phyloP scores from a whole-genome alignment of 2,113 vertebrate genomes.

The Ceyx cyanopectus region DNA sequence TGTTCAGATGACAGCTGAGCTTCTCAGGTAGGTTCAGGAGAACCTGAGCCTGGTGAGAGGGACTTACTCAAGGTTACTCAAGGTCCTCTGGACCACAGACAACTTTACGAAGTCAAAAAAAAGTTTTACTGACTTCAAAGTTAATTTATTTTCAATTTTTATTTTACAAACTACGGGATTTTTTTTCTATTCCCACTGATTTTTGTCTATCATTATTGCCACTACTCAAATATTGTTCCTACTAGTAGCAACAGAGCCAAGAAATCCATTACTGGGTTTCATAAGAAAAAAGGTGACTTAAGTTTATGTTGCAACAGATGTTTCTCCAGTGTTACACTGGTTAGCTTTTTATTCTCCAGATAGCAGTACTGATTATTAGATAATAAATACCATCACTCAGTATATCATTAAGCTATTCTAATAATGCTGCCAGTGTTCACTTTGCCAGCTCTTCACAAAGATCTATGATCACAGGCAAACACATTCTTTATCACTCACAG shows the following conservation, averaged over 20 bases:
- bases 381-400: not conserved
- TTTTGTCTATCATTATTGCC: not conserved
- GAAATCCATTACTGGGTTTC: not conserved
- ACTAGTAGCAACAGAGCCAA: rapidly evolving
- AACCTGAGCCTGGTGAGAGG: not conserved
- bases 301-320: not conserved
- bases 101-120: rapidly evolving
- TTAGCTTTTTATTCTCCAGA: not conserved
- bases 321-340: not conserved
- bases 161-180: not conserved
- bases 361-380: not conserved
- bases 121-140: not conserved
- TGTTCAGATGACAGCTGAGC: not conserved
- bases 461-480: not conserved
- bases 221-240: not conserved
- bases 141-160: not conserved
- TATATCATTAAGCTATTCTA: not conserved
- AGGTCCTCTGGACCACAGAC: not conserved
- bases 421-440: not conserved
- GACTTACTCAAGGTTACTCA: not conserved
- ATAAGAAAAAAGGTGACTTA: not conserved
- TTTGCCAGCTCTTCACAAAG: not conserved
- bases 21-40: not conserved
- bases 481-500: not conserved
- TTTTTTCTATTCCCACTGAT: not conserved